These are phyloP conservation scores for Onthophagus taurus DNA, from an alignment of 1,140 invertebrate genomes.

Conservation along the genomic window DNA sequence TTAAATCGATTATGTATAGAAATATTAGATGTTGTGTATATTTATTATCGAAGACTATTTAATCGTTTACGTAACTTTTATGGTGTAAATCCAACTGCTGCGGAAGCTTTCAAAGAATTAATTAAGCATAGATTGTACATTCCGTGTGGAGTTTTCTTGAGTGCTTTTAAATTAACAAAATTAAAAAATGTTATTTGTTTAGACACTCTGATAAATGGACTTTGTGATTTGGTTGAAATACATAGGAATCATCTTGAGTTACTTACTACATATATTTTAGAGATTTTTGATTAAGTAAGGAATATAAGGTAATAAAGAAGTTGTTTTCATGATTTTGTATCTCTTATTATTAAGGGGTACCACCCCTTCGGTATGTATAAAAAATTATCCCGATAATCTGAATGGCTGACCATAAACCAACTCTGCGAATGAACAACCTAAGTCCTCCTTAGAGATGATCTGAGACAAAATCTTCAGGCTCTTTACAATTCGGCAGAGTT, in stretches of 20 bases:
- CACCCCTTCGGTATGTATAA: too few relatives aligned
- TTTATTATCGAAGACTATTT: conserved; percentile 23
- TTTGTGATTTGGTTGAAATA: conserved; percentile 22
- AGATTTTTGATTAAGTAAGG: too few relatives aligned
- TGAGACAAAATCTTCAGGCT: too few relatives aligned
- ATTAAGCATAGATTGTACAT: conserved; percentile 27
- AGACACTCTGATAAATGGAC: conserved; percentile 20
- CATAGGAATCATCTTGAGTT: conserved; percentile 22
- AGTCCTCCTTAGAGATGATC: too few relatives aligned
- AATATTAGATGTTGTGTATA: conserved; percentile 27
- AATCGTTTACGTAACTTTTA: conserved; percentile 24
- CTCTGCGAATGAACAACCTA: too few relatives aligned
- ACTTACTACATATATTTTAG: not conserved
- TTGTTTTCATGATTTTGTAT: too few relatives aligned
- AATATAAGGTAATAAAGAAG: too few relatives aligned
- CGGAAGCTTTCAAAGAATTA: conserved; percentile 22
- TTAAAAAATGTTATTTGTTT: conserved; percentile 25
- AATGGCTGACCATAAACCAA: too few relatives aligned
- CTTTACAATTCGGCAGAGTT: too few relatives aligned
- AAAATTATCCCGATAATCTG: too few relatives aligned
- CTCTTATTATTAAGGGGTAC: too few relatives aligned
- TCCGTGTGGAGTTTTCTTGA: conserved; percentile 27
- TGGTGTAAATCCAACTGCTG: conserved; percentile 16
- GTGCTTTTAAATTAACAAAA: conserved; percentile 23
- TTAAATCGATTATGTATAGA: conserved; percentile 22